phyloP scores from a whole-genome alignment of 2,113 vertebrate genomes.

The Gambusia holbrooki region DNA sequence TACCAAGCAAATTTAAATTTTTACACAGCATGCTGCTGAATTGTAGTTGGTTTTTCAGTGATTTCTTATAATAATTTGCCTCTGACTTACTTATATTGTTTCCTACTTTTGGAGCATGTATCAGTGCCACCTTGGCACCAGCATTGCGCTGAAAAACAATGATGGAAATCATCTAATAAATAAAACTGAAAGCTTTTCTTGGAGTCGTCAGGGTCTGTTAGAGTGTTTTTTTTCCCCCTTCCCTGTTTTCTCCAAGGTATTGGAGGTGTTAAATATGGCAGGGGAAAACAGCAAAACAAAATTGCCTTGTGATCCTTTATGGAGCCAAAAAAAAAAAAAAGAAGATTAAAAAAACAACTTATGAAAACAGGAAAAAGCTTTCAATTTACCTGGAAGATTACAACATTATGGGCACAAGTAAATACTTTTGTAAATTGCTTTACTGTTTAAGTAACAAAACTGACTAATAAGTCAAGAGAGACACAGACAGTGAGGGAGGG shows the following conservation, averaged over 20 bases:
- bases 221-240: background rate
- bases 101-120: background rate
- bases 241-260: background rate
- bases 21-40: background rate
- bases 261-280: background rate
- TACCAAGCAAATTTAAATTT: background rate
- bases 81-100: background rate
- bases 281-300: background rate
- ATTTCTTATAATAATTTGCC: background rate
- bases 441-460: too few relatives aligned
- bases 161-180: background rate
- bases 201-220: background rate
- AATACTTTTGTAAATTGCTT: background rate
- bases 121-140: background rate
- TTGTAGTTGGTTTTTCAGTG: too few relatives aligned
- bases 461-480: background rate
- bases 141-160: background rate
- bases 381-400: background rate
- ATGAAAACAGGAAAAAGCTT: background rate
- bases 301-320: background rate
- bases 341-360: background rate
- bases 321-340: background rate
- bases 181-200: background rate
- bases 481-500: background rate
- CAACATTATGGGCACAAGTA: background rate